Evolutionary conservation across 2,113 vertebrate genomes (phyloP).

Genomic region (Elachura formosa): DNA sequence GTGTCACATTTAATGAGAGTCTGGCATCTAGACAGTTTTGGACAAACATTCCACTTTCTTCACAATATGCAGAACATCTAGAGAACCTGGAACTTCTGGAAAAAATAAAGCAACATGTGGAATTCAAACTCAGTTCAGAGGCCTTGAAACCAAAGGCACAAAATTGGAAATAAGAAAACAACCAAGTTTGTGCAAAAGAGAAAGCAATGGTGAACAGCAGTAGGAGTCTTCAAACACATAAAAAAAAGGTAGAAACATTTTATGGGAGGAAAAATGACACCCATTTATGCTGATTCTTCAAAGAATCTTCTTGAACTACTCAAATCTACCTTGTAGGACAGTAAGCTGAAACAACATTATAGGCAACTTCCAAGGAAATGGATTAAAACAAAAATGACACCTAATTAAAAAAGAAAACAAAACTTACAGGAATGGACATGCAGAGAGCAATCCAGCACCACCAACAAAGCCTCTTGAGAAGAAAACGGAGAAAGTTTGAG

Average conservation of each 20-base stretch:
- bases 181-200: not conserved
- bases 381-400: not conserved
- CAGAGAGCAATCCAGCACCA: not conserved
- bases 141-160: not conserved
- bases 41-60: not conserved
- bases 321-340: not conserved
- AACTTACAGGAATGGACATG: not conserved
- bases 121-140: not conserved
- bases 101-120: not conserved
- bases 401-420: not conserved
- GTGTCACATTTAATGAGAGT: not conserved
- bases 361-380: not conserved
- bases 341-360: not conserved
- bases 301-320: not conserved
- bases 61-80: not conserved
- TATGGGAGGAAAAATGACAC: not conserved
- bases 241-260: not conserved
- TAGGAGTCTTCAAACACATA: not conserved
- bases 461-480: not conserved
- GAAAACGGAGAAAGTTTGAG: not conserved
- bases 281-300: not conserved
- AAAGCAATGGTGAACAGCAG: not conserved
- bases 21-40: not conserved
- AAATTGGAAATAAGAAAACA: not conserved
- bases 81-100: not conserved